A percentile compares a stretch with the other conserved stretches of the same genome.
phyloP scores from a whole-genome alignment of 2,113 vertebrate species.

The Calcarius ornatus region DNA sequence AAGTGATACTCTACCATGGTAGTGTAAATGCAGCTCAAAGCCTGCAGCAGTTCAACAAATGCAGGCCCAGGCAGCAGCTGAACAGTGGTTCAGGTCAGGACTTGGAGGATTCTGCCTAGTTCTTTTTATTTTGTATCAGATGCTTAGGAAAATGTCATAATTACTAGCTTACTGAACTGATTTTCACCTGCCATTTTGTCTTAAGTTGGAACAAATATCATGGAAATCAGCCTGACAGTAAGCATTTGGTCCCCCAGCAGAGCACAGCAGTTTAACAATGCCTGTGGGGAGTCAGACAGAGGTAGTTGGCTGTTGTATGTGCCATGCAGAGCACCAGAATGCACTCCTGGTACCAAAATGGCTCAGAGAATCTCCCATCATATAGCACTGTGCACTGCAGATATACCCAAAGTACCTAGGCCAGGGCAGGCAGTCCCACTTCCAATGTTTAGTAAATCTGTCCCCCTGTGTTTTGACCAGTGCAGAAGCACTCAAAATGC shows the following conservation, averaged over 20 bases:
- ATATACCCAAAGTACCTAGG: background rate
- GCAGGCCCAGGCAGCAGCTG: background rate
- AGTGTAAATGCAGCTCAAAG: background rate
- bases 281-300: background rate
- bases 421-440: background rate
- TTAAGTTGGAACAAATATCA: background rate
- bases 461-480: background rate
- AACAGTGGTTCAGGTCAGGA: background rate
- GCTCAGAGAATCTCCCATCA: background rate
- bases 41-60: background rate
- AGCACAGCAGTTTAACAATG: background rate
- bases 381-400: background rate
- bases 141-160: background rate
- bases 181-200: background rate
- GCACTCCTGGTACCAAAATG: background rate
- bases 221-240: background rate
- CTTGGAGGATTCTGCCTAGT: background rate
- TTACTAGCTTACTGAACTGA: background rate
- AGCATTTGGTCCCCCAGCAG: background rate
- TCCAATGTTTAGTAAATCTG: background rate
- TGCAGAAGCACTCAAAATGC: background rate
- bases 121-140: background rate
- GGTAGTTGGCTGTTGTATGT: background rate
- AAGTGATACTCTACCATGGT: background rate
- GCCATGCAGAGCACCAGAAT: background rate